Evolutionary conservation across 2,797 vertebrate species (phyloP).

Genomic region (Thripadectes ignobilis): DNA sequence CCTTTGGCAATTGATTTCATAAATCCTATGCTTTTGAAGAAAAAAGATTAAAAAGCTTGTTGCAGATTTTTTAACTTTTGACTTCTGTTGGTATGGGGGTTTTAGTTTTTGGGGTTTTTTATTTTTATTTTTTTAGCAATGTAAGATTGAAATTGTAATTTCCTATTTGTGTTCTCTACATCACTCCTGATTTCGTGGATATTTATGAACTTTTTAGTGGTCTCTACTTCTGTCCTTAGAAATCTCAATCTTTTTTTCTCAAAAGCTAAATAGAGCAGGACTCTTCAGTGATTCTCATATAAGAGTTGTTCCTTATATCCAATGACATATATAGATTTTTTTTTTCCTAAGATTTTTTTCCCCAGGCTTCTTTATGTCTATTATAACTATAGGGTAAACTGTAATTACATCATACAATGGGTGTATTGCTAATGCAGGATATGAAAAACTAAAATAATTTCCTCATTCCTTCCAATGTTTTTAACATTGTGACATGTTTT

Average conservation of each 20-base stretch:
- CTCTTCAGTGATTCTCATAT: neutral
- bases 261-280: neutral
- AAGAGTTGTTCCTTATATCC: neutral
- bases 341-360: neutral
- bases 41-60: neutral
- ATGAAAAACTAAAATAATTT: neutral
- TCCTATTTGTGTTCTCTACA: neutral
- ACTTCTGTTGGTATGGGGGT: neutral
- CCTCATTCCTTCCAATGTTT: neutral
- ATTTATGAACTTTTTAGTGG: neutral
- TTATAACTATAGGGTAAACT: neutral
- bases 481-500: neutral
- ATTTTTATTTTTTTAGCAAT: neutral
- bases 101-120: neutral
- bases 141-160: neutral
- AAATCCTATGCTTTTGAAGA: neutral
- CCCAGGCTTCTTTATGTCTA: rapidly evolving
- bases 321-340: neutral
- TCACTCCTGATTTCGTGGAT: neutral
- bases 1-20: neutral
- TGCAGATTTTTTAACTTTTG: neutral
- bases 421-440: neutral
- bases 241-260: neutral
- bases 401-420: neutral
- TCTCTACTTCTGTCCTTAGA: neutral